These are phyloP conservation scores for Acanthisitta chloris DNA, from an alignment of 2,113 vertebrate species.

Conservation along the genomic window DNA sequence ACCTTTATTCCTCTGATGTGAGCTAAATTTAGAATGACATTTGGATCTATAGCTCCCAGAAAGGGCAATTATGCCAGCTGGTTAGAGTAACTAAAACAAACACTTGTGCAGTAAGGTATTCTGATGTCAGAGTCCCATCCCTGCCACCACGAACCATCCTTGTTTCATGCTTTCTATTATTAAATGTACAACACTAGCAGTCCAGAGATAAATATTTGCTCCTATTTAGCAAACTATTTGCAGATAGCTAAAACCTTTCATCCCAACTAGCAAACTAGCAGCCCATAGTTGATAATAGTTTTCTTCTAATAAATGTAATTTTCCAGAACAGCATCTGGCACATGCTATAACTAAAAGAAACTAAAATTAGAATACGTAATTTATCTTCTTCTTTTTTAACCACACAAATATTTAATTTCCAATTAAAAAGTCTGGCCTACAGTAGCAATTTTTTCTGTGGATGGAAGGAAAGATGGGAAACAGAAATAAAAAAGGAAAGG, in stretches of 20 bases:
- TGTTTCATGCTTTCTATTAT: slow-evolving; percentile 48
- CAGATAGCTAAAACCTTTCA: slow-evolving; percentile 4
- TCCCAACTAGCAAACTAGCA: background rate
- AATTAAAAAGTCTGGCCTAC: background rate
- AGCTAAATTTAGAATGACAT: slow-evolving; percentile 70
- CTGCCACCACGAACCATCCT: background rate
- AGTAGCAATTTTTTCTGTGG: background rate
- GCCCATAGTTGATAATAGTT: background rate
- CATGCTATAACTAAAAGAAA: background rate
- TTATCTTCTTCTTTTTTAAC: background rate
- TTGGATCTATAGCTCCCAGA: slow-evolving; percentile 63
- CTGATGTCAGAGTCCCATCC: slow-evolving; percentile 39
- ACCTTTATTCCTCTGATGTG: slow-evolving; percentile 49
- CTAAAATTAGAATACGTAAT: background rate
- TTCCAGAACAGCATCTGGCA: background rate
- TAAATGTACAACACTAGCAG: slow-evolving; percentile 10
- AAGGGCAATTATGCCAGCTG: slow-evolving; percentile 69
- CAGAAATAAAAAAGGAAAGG: background rate
- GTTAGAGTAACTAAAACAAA: slow-evolving; percentile 73
- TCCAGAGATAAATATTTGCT: slow-evolving; percentile 21
- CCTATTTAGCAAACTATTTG: background rate
- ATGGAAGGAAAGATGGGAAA: background rate
- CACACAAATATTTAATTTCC: background rate
- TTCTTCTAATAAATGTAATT: background rate
- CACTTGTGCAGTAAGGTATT: slow-evolving; percentile 44